These are phyloP conservation scores for Paracentrotus lividus DNA, from an alignment of 53 echinoderm and acorn worm species.

Conservation along the genomic window DNA sequence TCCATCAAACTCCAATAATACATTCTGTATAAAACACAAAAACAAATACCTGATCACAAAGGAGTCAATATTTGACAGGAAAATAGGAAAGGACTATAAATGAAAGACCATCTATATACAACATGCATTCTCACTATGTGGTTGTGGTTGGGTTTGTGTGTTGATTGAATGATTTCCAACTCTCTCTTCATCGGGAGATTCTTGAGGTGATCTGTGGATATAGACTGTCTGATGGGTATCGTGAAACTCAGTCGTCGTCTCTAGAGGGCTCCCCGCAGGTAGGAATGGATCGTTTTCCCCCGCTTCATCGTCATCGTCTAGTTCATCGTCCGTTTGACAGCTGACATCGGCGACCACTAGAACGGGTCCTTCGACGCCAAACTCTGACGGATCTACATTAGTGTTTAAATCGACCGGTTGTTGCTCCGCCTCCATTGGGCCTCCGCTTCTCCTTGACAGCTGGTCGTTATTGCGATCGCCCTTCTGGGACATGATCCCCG, in stretches of 20 bases:
- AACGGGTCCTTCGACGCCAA: conserved; percentile 80
- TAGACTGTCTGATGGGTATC: conserved; percentile 88
- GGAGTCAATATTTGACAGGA: not conserved
- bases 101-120: not conserved
- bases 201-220: conserved; percentile 76
- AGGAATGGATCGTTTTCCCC: conserved; percentile 75
- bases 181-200: conserved; percentile 42
- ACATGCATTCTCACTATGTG: conserved; percentile 46
- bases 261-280: conserved; percentile 71
- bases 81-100: not conserved
- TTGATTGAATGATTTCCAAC: conserved; percentile 29
- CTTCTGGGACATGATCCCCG: conserved; percentile 60
- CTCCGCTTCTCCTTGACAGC: conserved; percentile 24
- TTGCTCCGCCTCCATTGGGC: conserved; percentile 54
- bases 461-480: not conserved
- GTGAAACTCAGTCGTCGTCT: conserved; percentile 85
- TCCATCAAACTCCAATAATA: not conserved
- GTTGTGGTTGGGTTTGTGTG: conserved; percentile 51
- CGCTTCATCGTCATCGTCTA: conserved; percentile 67
- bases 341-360: conserved; percentile 81
- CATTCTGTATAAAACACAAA: not conserved
- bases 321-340: conserved; percentile 84
- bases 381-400: conserved; percentile 70
- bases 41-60: not conserved
- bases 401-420: conserved; percentile 72